These are phyloP conservation scores for Melieria omissa DNA, from an alignment of 2,888 invertebrate genomes.

Conservation along the genomic window DNA sequence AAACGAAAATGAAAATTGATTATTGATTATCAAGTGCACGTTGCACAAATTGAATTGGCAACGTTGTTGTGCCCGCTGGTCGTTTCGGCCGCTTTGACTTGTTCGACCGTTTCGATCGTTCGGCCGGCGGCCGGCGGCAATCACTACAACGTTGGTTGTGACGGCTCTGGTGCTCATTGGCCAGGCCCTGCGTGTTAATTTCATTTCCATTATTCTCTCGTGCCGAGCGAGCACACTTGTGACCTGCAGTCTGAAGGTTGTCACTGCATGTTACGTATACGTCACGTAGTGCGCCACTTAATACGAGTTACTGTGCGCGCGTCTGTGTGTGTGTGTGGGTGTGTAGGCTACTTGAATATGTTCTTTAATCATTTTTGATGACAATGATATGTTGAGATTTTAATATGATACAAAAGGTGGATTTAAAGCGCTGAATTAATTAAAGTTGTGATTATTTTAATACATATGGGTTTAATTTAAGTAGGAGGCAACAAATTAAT, in stretches of 20 bases:
- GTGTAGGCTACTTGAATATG: not conserved
- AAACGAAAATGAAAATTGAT: constrained; percentile 44
- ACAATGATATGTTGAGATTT: too few species aligned
- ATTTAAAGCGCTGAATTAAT: too few species aligned
- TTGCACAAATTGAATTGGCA: constrained; percentile 46
- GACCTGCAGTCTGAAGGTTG: constrained; percentile 4
- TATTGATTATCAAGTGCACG: constrained; percentile 45
- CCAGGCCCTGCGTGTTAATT: constrained; percentile 30
- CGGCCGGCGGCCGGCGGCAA: not conserved
- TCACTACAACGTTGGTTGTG: not conserved
- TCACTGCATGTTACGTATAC: constrained; percentile 17
- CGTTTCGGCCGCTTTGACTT: not conserved
- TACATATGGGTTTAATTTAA: too few species aligned
- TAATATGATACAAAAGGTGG: too few species aligned
- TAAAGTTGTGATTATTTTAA: too few species aligned
- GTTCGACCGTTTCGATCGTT: not conserved
- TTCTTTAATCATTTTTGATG: too few species aligned
- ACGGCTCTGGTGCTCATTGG: constrained; percentile 15
- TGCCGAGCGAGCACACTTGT: not conserved
- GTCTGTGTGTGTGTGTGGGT: constrained; percentile 8
- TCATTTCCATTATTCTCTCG: constrained; percentile 30
- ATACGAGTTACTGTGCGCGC: not conserved
- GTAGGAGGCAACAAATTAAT: too few species aligned
- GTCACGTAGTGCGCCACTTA: constrained; percentile 27
- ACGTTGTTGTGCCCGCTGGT: not conserved